Conservation (phyloP, 2,888 invertebrate species). For the Eulithis testata region DNA sequence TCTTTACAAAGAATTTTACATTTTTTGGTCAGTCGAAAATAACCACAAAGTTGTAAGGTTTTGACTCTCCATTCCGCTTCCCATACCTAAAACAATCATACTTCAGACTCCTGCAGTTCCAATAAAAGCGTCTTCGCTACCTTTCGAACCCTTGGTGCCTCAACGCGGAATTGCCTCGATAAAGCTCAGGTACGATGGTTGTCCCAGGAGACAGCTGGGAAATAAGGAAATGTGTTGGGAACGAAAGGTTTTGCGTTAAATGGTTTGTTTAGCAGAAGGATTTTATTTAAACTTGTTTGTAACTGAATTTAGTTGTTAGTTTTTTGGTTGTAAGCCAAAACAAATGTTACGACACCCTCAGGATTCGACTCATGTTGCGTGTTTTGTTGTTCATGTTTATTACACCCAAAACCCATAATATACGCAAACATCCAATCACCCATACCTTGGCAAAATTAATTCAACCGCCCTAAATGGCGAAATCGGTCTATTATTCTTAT, state of each 20-base stretch:
- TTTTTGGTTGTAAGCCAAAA: conserved; percentile 11
- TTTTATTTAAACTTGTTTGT: conserved; percentile 1
- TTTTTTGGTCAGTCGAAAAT: too few species aligned
- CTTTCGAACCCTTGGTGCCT: conserved; percentile 11
- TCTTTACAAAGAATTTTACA: too few species aligned
- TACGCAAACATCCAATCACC: too few species aligned
- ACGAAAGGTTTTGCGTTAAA: conserved; percentile 31
- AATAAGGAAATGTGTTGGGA: conserved; percentile 29
- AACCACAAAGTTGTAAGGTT: too few species aligned
- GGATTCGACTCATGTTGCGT: not conserved
- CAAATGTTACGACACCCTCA: conserved; percentile 20
- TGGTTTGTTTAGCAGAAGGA: conserved; percentile 21
- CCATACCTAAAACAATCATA: conserved; percentile 39
- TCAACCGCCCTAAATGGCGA: too few species aligned
- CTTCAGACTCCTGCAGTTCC: conserved; percentile 19
- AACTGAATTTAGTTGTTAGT: not conserved
- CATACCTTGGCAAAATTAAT: too few species aligned
- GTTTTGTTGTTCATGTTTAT: too few species aligned
- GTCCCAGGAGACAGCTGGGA: conserved; percentile 32
- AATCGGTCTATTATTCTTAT: too few species aligned
- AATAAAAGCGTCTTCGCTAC: conserved; percentile 36
- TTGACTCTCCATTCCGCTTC: not conserved
- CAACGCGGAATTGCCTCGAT: conserved; percentile 34
- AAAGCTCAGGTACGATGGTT: conserved; percentile 35
- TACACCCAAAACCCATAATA: too few species aligned